Evolutionary conservation across 2,113 vertebrate genomes (phyloP).

Genomic region (Mesitornis unicolor): DNA sequence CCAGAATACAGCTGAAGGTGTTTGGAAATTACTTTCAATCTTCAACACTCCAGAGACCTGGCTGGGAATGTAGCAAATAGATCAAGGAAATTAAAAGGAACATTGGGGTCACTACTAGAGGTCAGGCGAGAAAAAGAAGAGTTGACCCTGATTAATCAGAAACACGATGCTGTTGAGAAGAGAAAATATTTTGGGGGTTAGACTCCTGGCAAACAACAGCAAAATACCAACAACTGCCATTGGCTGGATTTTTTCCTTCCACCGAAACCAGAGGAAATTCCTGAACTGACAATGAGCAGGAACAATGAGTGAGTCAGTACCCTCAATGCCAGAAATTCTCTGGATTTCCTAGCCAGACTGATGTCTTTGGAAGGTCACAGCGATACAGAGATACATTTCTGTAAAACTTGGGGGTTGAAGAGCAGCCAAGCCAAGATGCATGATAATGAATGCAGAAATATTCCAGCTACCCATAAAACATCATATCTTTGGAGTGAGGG

Average conservation of each 20-base stretch:
- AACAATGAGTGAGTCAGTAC: constrained; percentile 66
- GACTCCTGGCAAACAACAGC: constrained; percentile 35
- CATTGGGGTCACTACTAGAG: constrained; percentile 17
- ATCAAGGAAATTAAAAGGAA: constrained; percentile 61
- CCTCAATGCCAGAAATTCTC: constrained; percentile 63
- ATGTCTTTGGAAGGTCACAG: constrained; percentile 58
- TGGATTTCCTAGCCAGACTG: constrained; percentile 49
- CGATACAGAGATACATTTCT: constrained; percentile 30
- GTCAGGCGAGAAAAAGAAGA: constrained; percentile 24
- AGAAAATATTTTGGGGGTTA: constrained; percentile 45
- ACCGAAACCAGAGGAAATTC: constrained; percentile 72
- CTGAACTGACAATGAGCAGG: constrained; percentile 66
- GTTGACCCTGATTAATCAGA: constrained; percentile 56
- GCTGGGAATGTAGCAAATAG: constrained; percentile 47
- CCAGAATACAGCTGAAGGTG: constrained; percentile 22
- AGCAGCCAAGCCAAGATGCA: constrained; percentile 28
- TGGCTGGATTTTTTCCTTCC: constrained; percentile 42
- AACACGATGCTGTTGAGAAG: constrained; percentile 18
- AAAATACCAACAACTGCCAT: constrained; percentile 30
- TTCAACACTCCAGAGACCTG: constrained; percentile 37
- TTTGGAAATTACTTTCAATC: constrained; percentile 30
- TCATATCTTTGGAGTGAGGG: background rate
- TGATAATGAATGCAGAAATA: constrained; percentile 35
- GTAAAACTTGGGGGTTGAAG: background rate
- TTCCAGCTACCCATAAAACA: constrained; percentile 20